Percentiles rank a stretch among this genome's conserved stretches.
phyloP scores from a whole-genome alignment of 1,140 invertebrate species.

The Grapholita molesta region DNA sequence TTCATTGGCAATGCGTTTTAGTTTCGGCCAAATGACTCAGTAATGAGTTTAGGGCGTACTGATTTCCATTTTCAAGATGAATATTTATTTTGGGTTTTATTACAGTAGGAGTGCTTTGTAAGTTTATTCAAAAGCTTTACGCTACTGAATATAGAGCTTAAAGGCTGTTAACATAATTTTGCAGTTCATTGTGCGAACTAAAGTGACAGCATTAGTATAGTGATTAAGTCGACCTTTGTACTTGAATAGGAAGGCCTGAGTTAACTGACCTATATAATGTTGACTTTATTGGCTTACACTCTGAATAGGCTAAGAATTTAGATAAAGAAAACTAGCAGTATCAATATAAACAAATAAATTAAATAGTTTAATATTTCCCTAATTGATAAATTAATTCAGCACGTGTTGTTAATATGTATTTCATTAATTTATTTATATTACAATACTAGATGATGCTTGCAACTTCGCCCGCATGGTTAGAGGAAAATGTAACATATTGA shows the following conservation, averaged over 20 bases:
- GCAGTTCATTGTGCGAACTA: constrained; percentile 14
- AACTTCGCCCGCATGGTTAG: no score
- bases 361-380: no score
- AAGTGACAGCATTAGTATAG: constrained; percentile 4
- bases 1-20: constrained; percentile 22
- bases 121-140: constrained; percentile 9
- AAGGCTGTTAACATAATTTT: constrained; percentile 16
- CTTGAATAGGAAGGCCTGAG: not conserved
- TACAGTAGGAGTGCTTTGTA: not conserved
- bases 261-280: not conserved
- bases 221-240: constrained; percentile 8
- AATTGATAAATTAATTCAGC: no score
- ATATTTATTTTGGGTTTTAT: constrained; percentile 22
- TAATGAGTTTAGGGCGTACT: constrained; percentile 20
- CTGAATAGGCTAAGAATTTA: not conserved
- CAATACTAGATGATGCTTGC: no score
- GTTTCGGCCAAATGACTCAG: constrained; percentile 22
- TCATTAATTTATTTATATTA: no score
- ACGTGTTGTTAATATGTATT: no score
- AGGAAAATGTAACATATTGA: no score
- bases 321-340: not conserved
- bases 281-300: not conserved
- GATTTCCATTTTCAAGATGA: constrained; percentile 23
- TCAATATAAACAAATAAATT: no score
- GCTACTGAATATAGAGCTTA: constrained; percentile 9